These are phyloP conservation scores for Odocoileus virginianus DNA, from an alignment of 2,113 vertebrate species.

Conservation along the genomic window DNA sequence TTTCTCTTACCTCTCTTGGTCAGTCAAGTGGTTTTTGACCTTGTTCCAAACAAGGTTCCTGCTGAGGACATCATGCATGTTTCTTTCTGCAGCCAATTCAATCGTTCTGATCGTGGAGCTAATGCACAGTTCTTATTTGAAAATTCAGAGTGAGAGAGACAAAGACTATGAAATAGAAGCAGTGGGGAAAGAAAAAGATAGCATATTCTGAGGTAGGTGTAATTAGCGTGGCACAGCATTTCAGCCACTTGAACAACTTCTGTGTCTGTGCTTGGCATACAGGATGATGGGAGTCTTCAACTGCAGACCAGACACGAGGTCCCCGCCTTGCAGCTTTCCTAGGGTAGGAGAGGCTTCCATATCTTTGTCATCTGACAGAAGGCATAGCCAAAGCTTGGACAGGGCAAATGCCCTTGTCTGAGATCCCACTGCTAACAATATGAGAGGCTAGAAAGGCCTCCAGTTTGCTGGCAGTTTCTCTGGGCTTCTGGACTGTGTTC, in stretches of 20 bases:
- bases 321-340: background rate
- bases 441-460: too few species aligned
- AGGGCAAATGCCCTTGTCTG: background rate
- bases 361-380: background rate
- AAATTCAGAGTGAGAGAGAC: background rate
- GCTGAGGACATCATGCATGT: background rate
- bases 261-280: background rate
- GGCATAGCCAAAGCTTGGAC: background rate
- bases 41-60: conserved; percentile 34
- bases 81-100: conserved; percentile 20
- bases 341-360: background rate
- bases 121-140: conserved; percentile 27
- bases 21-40: conserved; percentile 50
- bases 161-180: background rate
- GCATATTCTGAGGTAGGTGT: background rate
- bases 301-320: background rate
- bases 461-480: too few species aligned
- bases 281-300: background rate
- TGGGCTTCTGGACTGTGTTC: background rate
- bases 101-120: conserved; percentile 1
- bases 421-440: background rate
- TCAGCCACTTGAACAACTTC: background rate
- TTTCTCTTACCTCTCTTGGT: conserved; percentile 41
- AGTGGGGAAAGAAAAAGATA: background rate
- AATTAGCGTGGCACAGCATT: background rate